Base-by-base conservation (phyloP, 1,140 invertebrate genomes). In the Schlechtendalia chinensis region DNA sequence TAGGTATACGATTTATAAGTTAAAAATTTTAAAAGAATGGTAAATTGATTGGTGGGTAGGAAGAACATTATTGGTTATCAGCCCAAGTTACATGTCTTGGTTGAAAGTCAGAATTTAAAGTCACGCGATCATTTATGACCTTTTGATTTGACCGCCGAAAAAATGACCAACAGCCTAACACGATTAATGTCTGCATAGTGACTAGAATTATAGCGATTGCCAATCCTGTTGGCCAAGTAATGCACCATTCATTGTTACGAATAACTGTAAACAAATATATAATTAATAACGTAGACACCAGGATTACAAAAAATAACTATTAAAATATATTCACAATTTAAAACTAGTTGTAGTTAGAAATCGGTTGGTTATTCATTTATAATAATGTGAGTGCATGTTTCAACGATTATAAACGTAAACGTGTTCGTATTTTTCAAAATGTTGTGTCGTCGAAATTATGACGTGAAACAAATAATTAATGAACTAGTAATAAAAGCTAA, bases 21-120 rank as follows among this genome's bases (percentile, higher is more conserved):
- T 24, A 24, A 69, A 50, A 10, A 12, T 50, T 50, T 10, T 5
- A 54, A 54, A 27, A n/a, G n/a, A 29, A 53, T 53, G 6, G 3
- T 14, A 24, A 17, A 29, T 54, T 71, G 24, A 29, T 29, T 29
- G 12, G 58, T 16, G 5, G 19, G 19, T n/a, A 39, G 22, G 12
- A 14, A 39, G 32, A 69, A 14, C 11, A 4, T 72, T 54, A 77
- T 61, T 79, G 53, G 54, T 85, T 84, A 75, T 87, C 86, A 0
- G 86, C 87, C 87, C 87, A 87, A 22, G 84, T 85, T 24, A 87
- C 87, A 39, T 86, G 84, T 72, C 86, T 83, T 10, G 84, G 81
- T 45, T 83, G 82, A 45, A 87, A 85, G 79, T 87, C 87, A 10
- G 86, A 86, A 85, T 87, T 47, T 84, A 86, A 69, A 83, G 85